Evolutionary conservation across 2,797 vertebrate genomes (phyloP), one percentile per base, ranked within the genome.

Genomic region (Ficedula albicollis): DNA sequence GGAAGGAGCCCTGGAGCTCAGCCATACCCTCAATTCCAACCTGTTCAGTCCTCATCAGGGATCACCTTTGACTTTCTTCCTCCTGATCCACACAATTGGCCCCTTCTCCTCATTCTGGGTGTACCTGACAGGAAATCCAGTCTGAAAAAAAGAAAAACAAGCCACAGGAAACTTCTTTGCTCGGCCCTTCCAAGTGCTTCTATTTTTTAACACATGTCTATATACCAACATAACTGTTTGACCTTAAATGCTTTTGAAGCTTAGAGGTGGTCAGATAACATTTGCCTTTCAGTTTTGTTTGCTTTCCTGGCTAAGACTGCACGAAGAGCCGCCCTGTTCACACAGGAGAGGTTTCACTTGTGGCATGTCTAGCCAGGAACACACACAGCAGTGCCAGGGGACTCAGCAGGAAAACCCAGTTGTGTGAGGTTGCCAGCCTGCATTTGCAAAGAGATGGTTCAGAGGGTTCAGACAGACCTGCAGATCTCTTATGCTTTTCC

Each of bases 261-360:
- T 89, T 52, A 58, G 54, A 93, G 85, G 62, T 78, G 76, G 87
- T 63, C 26, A 66, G 90, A 64, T 87, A 87, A 74, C 49, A 83
- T 83, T 87, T 93, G 36, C 69, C n/a, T 87, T 96, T 93, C 29
- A 12, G 54, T 87, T 89, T 26, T 68, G 39, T 87, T 96, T 96
- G 70, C 66, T 76, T 80, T 85, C 34, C 73, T 89, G 89, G 79
- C 78, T 93, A 22, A 55, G 58, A 25, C 51, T 56, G 49, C 44
- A 41, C 1, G 23, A 69, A 69, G 16, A 9, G 39, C 69, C 0
- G 0, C 75, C 69, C 64, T 9, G 6, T 60, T 87, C 74, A 49
- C 56, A 66, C 52, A 27, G 32, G 64, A 70, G 49, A 87, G 63
- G 51, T 78, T 93, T 89, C 69, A 60, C 60, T 58, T 34, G 11